Conservation (phyloP, 2,113 vertebrate species). For the Montifringilla adamsi region DNA sequence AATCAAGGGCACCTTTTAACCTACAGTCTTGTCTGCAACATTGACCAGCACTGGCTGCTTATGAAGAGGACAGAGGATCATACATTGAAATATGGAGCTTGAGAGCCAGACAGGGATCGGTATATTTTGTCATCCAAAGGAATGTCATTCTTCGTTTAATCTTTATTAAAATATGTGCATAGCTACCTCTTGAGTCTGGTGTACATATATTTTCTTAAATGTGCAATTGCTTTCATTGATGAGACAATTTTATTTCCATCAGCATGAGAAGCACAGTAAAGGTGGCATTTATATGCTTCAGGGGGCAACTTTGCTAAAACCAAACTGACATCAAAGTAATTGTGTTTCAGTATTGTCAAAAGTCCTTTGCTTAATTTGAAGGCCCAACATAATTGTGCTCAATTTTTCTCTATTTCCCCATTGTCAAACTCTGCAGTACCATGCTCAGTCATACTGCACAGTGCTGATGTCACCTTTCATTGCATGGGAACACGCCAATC, state of each 20-base stretch:
- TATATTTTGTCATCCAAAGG: not conserved
- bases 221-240: not conserved
- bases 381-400: not conserved
- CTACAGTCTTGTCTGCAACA: not conserved
- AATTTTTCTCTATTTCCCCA: not conserved
- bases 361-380: not conserved
- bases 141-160: not conserved
- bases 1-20: not conserved
- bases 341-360: not conserved
- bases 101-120: not conserved
- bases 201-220: not conserved
- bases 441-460: not conserved
- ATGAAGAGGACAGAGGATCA: not conserved
- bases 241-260: not conserved
- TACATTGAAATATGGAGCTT: not conserved
- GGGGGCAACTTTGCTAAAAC: not conserved
- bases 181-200: not conserved
- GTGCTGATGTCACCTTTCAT: not conserved
- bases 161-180: not conserved
- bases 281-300: not conserved
- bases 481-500: accelerated
- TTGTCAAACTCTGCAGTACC: not conserved
- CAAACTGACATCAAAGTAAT: not conserved
- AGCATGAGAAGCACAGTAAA: not conserved
- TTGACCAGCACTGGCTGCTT: not conserved